phyloP scores from a whole-genome alignment of 2,797 vertebrate genomes.

The Oryzias sinensis region DNA sequence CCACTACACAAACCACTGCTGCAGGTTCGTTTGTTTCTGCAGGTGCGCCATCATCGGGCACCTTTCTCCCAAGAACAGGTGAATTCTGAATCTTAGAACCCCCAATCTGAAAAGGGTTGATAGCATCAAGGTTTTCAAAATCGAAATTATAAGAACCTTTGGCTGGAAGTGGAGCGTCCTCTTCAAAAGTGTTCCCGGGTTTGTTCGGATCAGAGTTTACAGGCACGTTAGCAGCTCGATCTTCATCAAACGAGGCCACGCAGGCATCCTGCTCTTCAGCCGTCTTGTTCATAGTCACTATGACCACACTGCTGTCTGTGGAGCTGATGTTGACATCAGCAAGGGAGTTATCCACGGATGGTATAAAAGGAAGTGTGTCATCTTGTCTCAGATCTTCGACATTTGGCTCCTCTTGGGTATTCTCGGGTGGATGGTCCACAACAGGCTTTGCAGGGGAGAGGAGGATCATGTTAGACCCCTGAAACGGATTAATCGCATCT shows the following conservation, averaged over 20 bases:
- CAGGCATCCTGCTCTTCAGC: conserved; percentile 11
- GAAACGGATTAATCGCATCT: conserved; percentile 67
- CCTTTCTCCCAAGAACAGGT: conserved; percentile 39
- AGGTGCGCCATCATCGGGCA: conserved; percentile 3
- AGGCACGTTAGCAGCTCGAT: background rate
- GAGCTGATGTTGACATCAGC: conserved; percentile 58
- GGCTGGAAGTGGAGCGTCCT: conserved; percentile 54
- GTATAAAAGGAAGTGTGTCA: conserved; percentile 73
- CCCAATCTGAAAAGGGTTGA: conserved; percentile 69
- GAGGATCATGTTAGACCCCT: conserved; percentile 48
- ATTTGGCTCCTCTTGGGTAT: conserved; percentile 20
- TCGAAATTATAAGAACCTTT: conserved; percentile 64
- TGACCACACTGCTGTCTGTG: conserved; percentile 74
- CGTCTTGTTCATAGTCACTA: conserved; percentile 41
- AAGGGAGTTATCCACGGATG: conserved; percentile 72
- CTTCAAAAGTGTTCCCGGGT: conserved; percentile 22
- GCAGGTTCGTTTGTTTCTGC: conserved; percentile 14
- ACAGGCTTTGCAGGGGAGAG: conserved; percentile 53
- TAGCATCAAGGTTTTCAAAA: conserved; percentile 61
- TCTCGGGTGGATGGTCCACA: conserved; percentile 17
- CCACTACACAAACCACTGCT: conserved; percentile 1
- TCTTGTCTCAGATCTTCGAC: conserved; percentile 56
- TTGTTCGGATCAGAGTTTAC: conserved; percentile 10
- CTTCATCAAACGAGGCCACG: conserved; percentile 32
- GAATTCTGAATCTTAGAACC: conserved; percentile 69